Conservation (phyloP, 2,797 vertebrate species). For the Phrynocephalus forsythii region DNA sequence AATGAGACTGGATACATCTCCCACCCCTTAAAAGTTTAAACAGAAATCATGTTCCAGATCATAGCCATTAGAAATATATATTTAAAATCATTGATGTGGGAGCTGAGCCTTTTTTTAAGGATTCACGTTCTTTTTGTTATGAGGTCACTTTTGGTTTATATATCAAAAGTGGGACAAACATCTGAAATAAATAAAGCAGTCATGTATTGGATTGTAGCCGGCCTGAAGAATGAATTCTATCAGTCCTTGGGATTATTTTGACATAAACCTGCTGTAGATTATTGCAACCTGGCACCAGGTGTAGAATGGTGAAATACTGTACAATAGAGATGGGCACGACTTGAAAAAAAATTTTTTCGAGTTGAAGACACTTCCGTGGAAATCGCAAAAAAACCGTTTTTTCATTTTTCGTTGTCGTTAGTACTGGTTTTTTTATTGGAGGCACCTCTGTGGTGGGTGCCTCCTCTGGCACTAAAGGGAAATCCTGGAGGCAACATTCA, state of each 20-base stretch:
- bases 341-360: too few relatives aligned
- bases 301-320: background rate
- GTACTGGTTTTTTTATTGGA: too few relatives aligned
- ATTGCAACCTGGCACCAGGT: background rate
- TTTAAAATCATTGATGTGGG: background rate
- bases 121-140: background rate
- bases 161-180: background rate
- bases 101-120: background rate
- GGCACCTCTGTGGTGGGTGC: too few relatives aligned
- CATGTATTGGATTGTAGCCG: background rate
- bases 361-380: too few relatives aligned
- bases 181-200: conserved; percentile 1
- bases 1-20: background rate
- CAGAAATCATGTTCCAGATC: background rate
- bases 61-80: background rate
- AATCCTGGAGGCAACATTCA: too few relatives aligned
- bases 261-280: background rate
- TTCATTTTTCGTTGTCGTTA: too few relatives aligned
- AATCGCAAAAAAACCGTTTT: too few relatives aligned
- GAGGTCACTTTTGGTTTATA: background rate
- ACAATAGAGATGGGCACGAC: too few relatives aligned
- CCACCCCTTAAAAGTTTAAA: background rate
- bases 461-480: too few relatives aligned
- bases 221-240: background rate
- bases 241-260: background rate